Evolutionary conservation across 1,140 invertebrate genomes (phyloP).

Genomic region (Eriosoma lanigerum): DNA sequence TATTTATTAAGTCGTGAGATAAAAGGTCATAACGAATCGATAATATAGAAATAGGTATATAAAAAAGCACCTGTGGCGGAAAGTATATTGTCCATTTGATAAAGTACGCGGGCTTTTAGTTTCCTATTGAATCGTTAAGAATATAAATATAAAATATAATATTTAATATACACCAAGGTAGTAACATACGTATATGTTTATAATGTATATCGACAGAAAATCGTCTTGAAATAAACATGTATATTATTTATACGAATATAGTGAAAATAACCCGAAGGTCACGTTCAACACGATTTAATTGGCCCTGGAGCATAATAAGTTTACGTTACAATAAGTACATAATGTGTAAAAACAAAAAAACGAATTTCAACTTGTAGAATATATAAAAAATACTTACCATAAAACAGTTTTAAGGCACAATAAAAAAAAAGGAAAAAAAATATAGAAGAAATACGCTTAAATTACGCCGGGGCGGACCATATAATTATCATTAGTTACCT

Average conservation of each 20-base stretch:
- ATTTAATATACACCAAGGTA: background rate
- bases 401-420: too few species aligned
- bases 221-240: too few species aligned
- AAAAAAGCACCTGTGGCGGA: background rate
- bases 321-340: background rate
- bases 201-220: background rate
- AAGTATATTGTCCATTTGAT: background rate
- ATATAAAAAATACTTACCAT: too few species aligned
- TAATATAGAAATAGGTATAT: too few species aligned
- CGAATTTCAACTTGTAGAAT: too few species aligned
- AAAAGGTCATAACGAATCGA: too few species aligned
- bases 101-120: background rate
- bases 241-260: background rate
- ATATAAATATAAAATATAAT: background rate
- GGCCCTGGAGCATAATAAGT: conserved; percentile 20
- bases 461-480: too few species aligned
- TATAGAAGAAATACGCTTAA: too few species aligned
- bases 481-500: too few species aligned
- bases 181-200: background rate
- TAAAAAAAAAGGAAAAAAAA: too few species aligned
- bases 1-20: too few species aligned
- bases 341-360: too few species aligned
- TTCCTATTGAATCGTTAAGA: background rate
- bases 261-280: conserved; percentile 16
- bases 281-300: conserved; percentile 11